phyloP scores from a whole-genome alignment of 1,140 invertebrate genomes.

The Drosophila micromelanica region DNA sequence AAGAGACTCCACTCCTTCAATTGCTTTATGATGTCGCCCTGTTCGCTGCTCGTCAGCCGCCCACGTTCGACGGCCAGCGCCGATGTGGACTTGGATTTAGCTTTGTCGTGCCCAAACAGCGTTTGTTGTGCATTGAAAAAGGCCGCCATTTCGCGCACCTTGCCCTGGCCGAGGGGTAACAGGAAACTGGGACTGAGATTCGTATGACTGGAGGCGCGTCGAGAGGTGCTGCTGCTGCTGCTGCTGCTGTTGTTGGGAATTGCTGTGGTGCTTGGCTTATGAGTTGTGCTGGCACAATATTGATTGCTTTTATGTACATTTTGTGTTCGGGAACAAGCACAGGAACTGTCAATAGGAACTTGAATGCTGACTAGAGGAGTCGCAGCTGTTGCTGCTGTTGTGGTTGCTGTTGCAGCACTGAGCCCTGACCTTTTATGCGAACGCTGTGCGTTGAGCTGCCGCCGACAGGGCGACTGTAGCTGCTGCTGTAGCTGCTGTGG shows the following conservation, averaged over 20 bases:
- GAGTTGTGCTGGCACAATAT: conserved; percentile 71
- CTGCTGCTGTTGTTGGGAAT: conserved; percentile 42
- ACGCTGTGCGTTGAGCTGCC: conserved; percentile 71
- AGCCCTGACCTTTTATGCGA: conserved; percentile 75
- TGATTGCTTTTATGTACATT: conserved; percentile 77
- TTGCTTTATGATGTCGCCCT: conserved; percentile 85
- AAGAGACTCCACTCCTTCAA: conserved; percentile 86
- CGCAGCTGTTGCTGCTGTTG: conserved; percentile 25
- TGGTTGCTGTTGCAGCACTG: conserved; percentile 2
- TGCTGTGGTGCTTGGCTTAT: conserved; percentile 48
- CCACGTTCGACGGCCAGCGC: conserved; percentile 41
- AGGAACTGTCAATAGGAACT: conserved; percentile 84
- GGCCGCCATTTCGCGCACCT: conserved; percentile 86
- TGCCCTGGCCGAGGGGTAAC: conserved; percentile 69
- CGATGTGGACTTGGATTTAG: conserved; percentile 69
- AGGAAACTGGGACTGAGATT: conserved; percentile 68
- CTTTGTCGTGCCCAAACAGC: conserved; percentile 39
- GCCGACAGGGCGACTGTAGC: conserved; percentile 38
- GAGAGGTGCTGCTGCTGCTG: conserved; percentile 14
- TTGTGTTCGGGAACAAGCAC: conserved; percentile 66
- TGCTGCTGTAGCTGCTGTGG: conserved; percentile 27
- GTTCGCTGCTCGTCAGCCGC: conserved; percentile 85
- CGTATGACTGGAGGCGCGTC: conserved; percentile 60
- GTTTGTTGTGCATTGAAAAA: conserved; percentile 85
- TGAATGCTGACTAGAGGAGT: conserved; percentile 62